These are phyloP conservation scores for Xanthia icteritia DNA, from an alignment of 2,888 invertebrate species.

Conservation along the genomic window DNA sequence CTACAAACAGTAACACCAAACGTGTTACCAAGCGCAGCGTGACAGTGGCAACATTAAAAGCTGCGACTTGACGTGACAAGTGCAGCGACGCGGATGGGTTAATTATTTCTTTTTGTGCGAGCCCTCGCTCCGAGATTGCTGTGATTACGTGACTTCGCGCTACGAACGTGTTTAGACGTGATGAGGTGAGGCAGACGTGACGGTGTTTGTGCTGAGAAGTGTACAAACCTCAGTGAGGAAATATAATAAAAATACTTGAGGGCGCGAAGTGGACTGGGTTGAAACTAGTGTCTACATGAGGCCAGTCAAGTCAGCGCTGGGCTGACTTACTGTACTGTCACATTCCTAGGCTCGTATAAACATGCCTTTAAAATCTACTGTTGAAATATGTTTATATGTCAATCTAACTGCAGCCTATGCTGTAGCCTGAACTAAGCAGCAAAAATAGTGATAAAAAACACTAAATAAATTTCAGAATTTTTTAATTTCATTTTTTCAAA, in stretches of 20 bases:
- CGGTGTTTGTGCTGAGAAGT: not conserved
- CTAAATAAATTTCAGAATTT: too few relatives aligned
- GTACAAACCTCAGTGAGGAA: constrained; percentile 12
- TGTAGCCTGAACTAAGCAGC: not conserved
- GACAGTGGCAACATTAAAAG: constrained; percentile 57
- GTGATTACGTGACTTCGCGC: constrained; percentile 82
- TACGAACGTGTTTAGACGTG: constrained; percentile 70
- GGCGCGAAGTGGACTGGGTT: too few relatives aligned
- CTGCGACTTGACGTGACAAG: constrained; percentile 73
- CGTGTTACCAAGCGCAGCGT: constrained; percentile 18
- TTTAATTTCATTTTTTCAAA: too few relatives aligned
- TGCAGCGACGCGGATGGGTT: constrained; percentile 78
- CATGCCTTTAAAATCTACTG: not conserved
- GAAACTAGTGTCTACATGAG: too few relatives aligned
- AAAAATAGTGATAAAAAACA: not conserved
- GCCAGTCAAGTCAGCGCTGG: too few relatives aligned
- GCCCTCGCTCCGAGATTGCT: constrained; percentile 80
- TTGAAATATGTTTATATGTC: not conserved
- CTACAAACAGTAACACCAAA: constrained; percentile 1
- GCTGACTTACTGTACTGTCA: too few relatives aligned
- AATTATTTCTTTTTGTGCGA: constrained; percentile 87
- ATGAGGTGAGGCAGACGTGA: constrained; percentile 59
- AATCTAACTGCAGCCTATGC: not conserved
- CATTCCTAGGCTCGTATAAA: too few relatives aligned
- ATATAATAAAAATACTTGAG: not conserved